Evolutionary conservation across 53 echinoderm and acorn worm genomes (phyloP), one percentile per base, ranked within the genome.

Genomic region (Zoroaster sp.): DNA sequence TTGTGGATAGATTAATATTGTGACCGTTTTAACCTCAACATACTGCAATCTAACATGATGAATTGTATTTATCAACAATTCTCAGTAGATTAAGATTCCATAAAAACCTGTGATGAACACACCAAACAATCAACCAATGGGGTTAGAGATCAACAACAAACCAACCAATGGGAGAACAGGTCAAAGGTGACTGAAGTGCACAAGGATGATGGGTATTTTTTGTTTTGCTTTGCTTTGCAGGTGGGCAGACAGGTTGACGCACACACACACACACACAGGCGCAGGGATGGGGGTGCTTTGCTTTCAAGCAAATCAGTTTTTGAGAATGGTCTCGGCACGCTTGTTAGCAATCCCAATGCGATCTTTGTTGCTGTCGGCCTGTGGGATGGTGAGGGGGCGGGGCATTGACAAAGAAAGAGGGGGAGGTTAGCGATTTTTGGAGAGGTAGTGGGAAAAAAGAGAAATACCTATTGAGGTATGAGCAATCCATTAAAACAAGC

Each of bases 291-390:
- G 76, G 69, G 54, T 65, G 33, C 85, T 85, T 70, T 66, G 85
- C 70, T 69, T 35, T 85, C 17, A 70, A 69, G 69, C 69, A 68
- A 68, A 89, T 85, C 89, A 89, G 47, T 96, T 94, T 71, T 91
- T 88, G 17, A 96, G 96, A 49, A 96, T 96, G 82, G 91, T 92
- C 39, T 94, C 94, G 35, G 96, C 93, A 82, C 95, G 95, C 87
- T 94, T 93, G 96, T 96, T 96, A 25, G 96, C 93, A 28, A 88
- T 78, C 66, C 91, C 91, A 86, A 96, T 96, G 25, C 96, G 94
- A 81, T 75, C 68, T 73, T 93, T 91, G 86, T 96, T 96, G 76
- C 93, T 90, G 80, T 75, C 82, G 68, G 91, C 92, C 96, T 96
- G 96, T 89, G 77, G 78, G 87, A 2, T 35, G 85, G 71, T 66